phyloP scores from a whole-genome alignment of 2,797 vertebrate genomes.

The Micrastur ruficollis region DNA sequence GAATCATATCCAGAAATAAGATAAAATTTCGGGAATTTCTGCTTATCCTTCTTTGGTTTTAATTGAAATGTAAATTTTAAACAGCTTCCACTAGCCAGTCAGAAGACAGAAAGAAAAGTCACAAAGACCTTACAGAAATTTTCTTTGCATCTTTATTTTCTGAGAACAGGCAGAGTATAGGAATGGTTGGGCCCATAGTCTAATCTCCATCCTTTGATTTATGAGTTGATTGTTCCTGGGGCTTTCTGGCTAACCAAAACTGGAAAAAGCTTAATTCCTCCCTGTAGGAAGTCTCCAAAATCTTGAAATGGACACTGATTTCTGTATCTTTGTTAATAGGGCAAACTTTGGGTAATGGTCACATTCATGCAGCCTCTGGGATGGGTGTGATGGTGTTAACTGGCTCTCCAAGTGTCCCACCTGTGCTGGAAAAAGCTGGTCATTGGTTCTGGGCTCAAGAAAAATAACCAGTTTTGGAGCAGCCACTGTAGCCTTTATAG shows the following conservation, averaged over 20 bases:
- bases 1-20: not conserved
- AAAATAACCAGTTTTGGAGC: not conserved
- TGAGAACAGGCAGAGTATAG: not conserved
- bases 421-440: not conserved
- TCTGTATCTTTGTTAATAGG: not conserved
- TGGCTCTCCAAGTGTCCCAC: not conserved
- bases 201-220: not conserved
- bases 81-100: not conserved
- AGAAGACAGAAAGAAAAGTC: not conserved
- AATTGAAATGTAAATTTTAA: not conserved
- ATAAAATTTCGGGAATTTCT: not conserved
- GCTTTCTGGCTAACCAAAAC: not conserved
- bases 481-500: not conserved
- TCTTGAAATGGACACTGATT: not conserved
- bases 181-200: not conserved
- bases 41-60: not conserved
- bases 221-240: not conserved
- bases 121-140: not conserved
- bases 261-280: not conserved
- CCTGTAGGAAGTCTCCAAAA: not conserved
- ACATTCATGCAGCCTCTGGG: not conserved
- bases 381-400: not conserved
- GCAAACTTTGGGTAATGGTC: not conserved
- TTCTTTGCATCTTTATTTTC: not conserved
- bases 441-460: not conserved